phyloP scores from a whole-genome alignment of 2,113 vertebrate species.

The Daphoenositta chrysoptera region DNA sequence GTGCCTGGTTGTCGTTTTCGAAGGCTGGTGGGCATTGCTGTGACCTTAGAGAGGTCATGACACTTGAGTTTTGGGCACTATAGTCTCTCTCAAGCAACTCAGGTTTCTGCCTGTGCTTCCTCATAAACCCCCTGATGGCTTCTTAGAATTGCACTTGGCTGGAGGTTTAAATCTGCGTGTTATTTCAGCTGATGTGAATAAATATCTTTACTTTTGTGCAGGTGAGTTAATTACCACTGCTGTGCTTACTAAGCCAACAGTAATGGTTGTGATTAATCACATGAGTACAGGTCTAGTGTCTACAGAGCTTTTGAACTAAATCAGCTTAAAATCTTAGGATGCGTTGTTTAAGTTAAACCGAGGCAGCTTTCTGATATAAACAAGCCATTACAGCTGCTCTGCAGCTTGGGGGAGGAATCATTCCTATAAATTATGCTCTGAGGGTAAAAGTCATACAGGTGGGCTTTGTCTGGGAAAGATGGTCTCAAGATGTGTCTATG shows the following conservation, averaged over 20 bases:
- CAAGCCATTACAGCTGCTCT: not conserved
- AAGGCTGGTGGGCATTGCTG: not conserved
- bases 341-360: conserved; percentile 10
- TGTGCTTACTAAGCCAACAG: not conserved
- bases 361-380: not conserved
- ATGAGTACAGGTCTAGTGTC: not conserved
- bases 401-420: not conserved
- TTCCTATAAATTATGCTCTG: not conserved
- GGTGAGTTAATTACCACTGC: not conserved
- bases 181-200: not conserved
- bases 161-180: accelerated
- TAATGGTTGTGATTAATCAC: not conserved
- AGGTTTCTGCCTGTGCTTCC: not conserved
- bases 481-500: not conserved
- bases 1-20: not conserved
- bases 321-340: conserved; percentile 39
- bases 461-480: not conserved
- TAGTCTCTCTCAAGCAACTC: not conserved
- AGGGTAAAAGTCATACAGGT: not conserved
- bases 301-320: conserved; percentile 25
- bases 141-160: not conserved
- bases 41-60: not conserved
- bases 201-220: not conserved
- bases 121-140: not conserved
- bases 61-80: not conserved